Evolutionary conservation across 1,140 invertebrate species (phyloP).

Genomic region (Drosophila malerkotliana): DNA sequence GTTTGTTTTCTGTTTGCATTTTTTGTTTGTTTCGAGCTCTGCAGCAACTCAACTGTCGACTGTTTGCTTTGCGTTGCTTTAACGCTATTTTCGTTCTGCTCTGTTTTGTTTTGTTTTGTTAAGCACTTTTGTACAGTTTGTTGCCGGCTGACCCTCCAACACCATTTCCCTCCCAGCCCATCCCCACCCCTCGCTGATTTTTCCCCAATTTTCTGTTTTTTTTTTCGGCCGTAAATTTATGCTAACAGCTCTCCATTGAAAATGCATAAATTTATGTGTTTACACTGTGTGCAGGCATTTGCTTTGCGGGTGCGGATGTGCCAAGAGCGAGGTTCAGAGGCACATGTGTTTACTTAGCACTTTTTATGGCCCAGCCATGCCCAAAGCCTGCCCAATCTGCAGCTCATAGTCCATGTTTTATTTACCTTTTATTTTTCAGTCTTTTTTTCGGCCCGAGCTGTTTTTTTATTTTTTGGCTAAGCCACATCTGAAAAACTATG

Average conservation of each 20-base stretch:
- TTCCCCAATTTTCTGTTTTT: constrained; percentile 30
- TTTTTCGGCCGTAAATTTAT: constrained; percentile 77
- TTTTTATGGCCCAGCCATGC: constrained; percentile 64
- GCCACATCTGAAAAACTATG: constrained; percentile 54
- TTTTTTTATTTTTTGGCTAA: constrained; percentile 42
- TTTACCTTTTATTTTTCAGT: constrained; percentile 68
- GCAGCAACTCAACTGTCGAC: constrained; percentile 62
- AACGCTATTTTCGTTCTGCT: constrained; percentile 70
- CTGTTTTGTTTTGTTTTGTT: constrained; percentile 56
- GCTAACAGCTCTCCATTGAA: constrained; percentile 83
- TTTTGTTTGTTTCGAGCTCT: constrained; percentile 55
- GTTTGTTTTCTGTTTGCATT: constrained; percentile 75
- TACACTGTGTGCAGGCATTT: constrained; percentile 80
- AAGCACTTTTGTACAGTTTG: constrained; percentile 63
- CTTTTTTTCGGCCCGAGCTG: constrained; percentile 28
- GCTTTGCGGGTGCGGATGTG: constrained; percentile 47
- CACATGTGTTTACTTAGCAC: constrained; percentile 83
- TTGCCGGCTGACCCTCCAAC: constrained; percentile 36
- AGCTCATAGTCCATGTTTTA: constrained; percentile 52
- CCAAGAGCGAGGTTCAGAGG: constrained; percentile 2
- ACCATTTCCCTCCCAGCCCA: constrained; percentile 7
- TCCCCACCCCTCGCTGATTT: constrained; percentile 31
- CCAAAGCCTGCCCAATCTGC: constrained; percentile 29
- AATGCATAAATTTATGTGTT: constrained; percentile 83
- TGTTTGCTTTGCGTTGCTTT: constrained; percentile 81